phyloP scores from a whole-genome alignment of 2,797 vertebrate species.

The Oreonectes daqikongensis region DNA sequence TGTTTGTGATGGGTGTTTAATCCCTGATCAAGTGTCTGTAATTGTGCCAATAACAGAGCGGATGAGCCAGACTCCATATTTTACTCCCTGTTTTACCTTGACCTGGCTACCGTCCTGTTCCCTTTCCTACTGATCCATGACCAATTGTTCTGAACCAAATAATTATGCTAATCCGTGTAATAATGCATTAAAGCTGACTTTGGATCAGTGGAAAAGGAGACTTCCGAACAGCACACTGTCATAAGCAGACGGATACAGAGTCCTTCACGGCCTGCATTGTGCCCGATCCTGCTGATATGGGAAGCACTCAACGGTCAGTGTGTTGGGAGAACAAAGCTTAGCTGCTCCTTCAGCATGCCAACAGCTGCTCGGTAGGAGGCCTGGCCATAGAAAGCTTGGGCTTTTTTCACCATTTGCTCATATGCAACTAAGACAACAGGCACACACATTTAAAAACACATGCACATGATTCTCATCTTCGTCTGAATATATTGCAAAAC shows the following conservation, averaged over 20 bases:
- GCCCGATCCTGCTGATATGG: constrained; percentile 50
- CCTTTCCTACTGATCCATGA: constrained; percentile 18
- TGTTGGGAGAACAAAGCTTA: constrained; percentile 51
- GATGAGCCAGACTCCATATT: constrained; percentile 35
- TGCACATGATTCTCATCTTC: background rate
- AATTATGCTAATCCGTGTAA: constrained; percentile 3
- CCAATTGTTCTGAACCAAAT: constrained; percentile 4
- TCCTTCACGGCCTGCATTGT: constrained; percentile 39
- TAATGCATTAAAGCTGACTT: constrained; percentile 6
- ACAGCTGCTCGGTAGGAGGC: constrained; percentile 65
- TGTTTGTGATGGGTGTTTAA: constrained; percentile 39
- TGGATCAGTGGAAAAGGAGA: constrained; percentile 15
- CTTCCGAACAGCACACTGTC: constrained; percentile 42
- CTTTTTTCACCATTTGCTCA: constrained; percentile 27
- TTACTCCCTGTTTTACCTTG: constrained; percentile 21
- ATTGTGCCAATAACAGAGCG: constrained; percentile 8
- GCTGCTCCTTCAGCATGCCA: constrained; percentile 42
- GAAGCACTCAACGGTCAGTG: constrained; percentile 55
- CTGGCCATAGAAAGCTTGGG: constrained; percentile 33
- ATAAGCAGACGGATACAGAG: constrained; percentile 51
- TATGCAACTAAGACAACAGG: constrained; percentile 28
- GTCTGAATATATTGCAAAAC: too few species aligned
- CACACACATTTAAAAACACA: constrained; percentile 27
- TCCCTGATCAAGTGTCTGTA: constrained; percentile 50
- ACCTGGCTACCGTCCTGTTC: constrained; percentile 4